Conservation (phyloP, 2,888 invertebrate species). For the Pristionchus arcanus region DNA sequence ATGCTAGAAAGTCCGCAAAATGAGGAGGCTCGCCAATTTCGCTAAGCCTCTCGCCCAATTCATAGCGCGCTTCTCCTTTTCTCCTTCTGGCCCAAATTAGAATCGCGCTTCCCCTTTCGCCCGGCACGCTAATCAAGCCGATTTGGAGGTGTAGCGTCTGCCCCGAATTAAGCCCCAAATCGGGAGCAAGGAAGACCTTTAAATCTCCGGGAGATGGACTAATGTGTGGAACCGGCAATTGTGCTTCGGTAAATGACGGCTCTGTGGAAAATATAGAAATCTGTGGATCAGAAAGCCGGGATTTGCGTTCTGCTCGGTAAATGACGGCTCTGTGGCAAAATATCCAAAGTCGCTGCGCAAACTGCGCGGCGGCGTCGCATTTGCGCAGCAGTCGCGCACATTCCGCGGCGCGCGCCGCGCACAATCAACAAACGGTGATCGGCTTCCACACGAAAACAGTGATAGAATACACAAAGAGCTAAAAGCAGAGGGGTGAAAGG, state of each 20-base stretch:
- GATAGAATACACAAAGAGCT: not conserved
- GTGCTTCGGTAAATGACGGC: not conserved
- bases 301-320: not conserved
- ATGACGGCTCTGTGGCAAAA: not conserved
- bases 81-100: not conserved
- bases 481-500: not conserved
- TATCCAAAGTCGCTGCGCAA: constrained; percentile 20
- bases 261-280: not conserved
- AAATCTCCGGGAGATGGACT: not conserved
- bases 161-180: not conserved
- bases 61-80: not conserved
- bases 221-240: constrained; percentile 13
- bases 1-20: not conserved
- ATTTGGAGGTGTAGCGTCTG: constrained; percentile 37
- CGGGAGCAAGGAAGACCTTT: constrained; percentile 4
- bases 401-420: not conserved
- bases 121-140: constrained; percentile 12
- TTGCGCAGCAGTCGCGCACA: constrained; percentile 42
- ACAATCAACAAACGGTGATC: constrained; percentile 24
- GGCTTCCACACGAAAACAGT: not conserved
- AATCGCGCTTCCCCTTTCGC: not conserved
- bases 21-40: not conserved
- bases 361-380: constrained; percentile 17
- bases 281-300: too few relatives aligned
- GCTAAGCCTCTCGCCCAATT: not conserved